Conservation (phyloP, 1,140 invertebrate species). For the Pachyrhynchus sulphureomaculatus region DNA sequence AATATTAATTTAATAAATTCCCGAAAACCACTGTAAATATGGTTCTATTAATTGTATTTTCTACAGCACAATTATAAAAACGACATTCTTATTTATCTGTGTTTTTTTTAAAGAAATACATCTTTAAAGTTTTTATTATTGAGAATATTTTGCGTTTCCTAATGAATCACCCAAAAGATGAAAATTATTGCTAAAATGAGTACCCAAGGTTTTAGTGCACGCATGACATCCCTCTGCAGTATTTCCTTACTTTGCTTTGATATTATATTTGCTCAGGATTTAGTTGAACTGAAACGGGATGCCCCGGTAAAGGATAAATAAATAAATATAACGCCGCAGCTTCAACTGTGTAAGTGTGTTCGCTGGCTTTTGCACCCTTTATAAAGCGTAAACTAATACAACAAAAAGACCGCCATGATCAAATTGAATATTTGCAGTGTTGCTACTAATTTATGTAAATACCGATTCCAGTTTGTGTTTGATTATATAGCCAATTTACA, state of each 20-base stretch:
- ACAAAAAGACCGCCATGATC: not conserved
- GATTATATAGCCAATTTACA: no score
- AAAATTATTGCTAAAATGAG: not conserved
- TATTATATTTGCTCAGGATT: not conserved
- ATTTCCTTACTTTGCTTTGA: not conserved
- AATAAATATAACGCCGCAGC: not conserved
- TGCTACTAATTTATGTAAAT: slow-evolving; percentile 12
- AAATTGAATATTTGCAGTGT: slow-evolving; percentile 7
- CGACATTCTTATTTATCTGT: no score
- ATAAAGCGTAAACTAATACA: not conserved
- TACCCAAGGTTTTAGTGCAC: slow-evolving; percentile 26
- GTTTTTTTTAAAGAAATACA: no score
- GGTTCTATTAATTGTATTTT: no score
- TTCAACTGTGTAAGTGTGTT: not conserved
- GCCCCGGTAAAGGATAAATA: slow-evolving; percentile 2
- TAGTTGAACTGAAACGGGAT: not conserved
- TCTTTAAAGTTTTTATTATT: no score
- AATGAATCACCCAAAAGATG: not conserved
- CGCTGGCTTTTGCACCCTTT: not conserved
- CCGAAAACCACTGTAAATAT: no score
- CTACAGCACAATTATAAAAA: no score
- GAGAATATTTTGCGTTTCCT: not conserved
- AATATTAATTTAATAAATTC: no score
- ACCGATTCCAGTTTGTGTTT: not conserved
- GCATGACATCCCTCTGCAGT: not conserved